phyloP scores from a whole-genome alignment of 2,113 vertebrate genomes.

The Sinocyclocheilus grahami region DNA sequence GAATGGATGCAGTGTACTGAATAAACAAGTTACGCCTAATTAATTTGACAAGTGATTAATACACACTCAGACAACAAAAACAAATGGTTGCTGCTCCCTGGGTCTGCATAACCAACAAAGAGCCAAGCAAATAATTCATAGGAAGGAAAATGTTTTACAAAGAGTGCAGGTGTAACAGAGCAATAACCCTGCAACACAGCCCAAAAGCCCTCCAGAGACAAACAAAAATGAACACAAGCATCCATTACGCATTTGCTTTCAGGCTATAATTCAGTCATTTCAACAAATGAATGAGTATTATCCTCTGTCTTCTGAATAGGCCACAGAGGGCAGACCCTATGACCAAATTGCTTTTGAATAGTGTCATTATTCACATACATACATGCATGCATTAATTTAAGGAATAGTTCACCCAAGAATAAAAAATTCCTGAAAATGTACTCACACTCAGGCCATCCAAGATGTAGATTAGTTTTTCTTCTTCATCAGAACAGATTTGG shows the following conservation, averaged over 20 bases:
- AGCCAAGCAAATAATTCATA: slow-evolving; percentile 28
- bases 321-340: slow-evolving; percentile 6
- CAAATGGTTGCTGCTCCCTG: slow-evolving; percentile 1
- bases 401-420: too few species aligned
- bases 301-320: slow-evolving; percentile 1
- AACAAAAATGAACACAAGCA: slow-evolving; percentile 4
- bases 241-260: slow-evolving; percentile 15
- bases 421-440: too few species aligned
- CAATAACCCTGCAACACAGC: slow-evolving; percentile 19
- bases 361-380: background rate
- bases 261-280: slow-evolving; percentile 11
- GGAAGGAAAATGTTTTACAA: slow-evolving; percentile 9
- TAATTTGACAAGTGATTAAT: slow-evolving; percentile 28
- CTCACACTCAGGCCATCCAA: too few species aligned
- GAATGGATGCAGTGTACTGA: slow-evolving; percentile 8
- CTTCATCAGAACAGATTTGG: too few species aligned
- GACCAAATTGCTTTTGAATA: background rate
- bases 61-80: slow-evolving; percentile 29
- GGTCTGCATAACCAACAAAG: slow-evolving; percentile 4
- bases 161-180: slow-evolving; percentile 26
- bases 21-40: slow-evolving; percentile 27
- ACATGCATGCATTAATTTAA: too few species aligned
- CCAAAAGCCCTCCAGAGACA: slow-evolving; percentile 15
- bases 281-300: slow-evolving; percentile 1
- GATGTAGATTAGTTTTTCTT: too few species aligned